Base-by-base conservation (phyloP, 2,113 vertebrate genomes). In the Neodontobutis hainanensis region DNA sequence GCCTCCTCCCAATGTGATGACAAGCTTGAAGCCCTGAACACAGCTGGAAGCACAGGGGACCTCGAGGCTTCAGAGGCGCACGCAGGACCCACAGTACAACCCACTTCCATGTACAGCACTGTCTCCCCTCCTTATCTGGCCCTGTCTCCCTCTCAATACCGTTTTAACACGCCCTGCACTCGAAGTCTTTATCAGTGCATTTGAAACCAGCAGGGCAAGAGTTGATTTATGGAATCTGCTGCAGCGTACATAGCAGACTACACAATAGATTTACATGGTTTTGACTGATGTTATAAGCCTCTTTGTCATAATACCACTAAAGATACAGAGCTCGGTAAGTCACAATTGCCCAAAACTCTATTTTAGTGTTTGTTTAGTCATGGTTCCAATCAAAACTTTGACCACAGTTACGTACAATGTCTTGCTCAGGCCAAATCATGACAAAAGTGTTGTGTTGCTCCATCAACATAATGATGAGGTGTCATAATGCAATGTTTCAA, bases 1-100 rank as follows among this genome's bases (percentile, higher is more conserved):
- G 75, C 78, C 80, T 82, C 81, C 75, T 90, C 75, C 83, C 85
- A 83, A 84, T 72, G 85, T 87, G 86, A 88, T 84, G 86, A 89
- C 90, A 87, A 88, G 88, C 84, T 89, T 49, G 56, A 83, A 87
- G 80, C 75, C 76, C 76, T 66, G 69, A 65, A 72, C 84, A 77
- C 87, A 93, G 90, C 90, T 89, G 87, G 90, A 87, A 43, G 71
- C 77, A 12, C 49, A 83, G 65, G 8, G 67, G 61, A 80, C 81
- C 77, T 71, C 64, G 83, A 52, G 75, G 81, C 85, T 87, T 90
- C 80, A 86, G 85, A 89, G 51, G 75, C 74, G 19, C 74, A 73
- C 45, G 44, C 73, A 0, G 56, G 83, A 71, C 82, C 70, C 74
- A 85, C 50, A 11, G 81, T 75, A 82, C 61, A 70, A 87, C 83